A percentile compares a stretch with the other conserved stretches of the same genome.
Evolutionary conservation across 2,113 vertebrate genomes (phyloP).

Genomic region (Cinclus cinclus): DNA sequence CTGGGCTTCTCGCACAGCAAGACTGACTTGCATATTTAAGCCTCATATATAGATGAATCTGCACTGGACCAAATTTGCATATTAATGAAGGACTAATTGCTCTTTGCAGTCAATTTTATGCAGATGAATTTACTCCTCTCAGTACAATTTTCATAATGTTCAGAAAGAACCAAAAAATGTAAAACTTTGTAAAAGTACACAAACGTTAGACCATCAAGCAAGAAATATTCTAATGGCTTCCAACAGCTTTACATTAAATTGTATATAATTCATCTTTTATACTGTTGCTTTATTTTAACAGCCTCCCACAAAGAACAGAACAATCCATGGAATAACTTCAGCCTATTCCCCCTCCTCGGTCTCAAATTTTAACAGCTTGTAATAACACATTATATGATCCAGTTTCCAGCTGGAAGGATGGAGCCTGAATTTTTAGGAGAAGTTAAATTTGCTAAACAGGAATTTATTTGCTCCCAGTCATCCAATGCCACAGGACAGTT

Average conservation of each 20-base stretch:
- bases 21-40: constrained; percentile 73
- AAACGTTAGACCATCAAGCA: constrained; percentile 56
- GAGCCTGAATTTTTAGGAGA: constrained; percentile 1
- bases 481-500: not conserved
- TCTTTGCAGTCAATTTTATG: constrained; percentile 77
- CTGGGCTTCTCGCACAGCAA: constrained; percentile 70
- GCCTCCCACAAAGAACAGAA: constrained; percentile 50
- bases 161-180: constrained; percentile 58
- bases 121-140: constrained; percentile 74
- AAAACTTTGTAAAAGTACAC: constrained; percentile 55
- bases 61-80: constrained; percentile 75
- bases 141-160: constrained; percentile 70
- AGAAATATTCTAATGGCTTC: constrained; percentile 59
- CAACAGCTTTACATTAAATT: constrained; percentile 57
- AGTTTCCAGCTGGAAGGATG: constrained; percentile 37
- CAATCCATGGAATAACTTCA: constrained; percentile 53
- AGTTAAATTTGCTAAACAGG: not conserved
- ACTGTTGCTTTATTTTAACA: constrained; percentile 39
- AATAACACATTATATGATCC: constrained; percentile 28
- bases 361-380: constrained; percentile 52
- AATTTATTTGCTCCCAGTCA: not conserved
- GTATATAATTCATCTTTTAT: constrained; percentile 53
- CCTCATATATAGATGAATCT: constrained; percentile 71
- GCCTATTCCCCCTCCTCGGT: constrained; percentile 16
- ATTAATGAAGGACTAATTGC: constrained; percentile 80